Conservation (phyloP, 2,888 invertebrate species). For the Hemaris fuciformis region DNA sequence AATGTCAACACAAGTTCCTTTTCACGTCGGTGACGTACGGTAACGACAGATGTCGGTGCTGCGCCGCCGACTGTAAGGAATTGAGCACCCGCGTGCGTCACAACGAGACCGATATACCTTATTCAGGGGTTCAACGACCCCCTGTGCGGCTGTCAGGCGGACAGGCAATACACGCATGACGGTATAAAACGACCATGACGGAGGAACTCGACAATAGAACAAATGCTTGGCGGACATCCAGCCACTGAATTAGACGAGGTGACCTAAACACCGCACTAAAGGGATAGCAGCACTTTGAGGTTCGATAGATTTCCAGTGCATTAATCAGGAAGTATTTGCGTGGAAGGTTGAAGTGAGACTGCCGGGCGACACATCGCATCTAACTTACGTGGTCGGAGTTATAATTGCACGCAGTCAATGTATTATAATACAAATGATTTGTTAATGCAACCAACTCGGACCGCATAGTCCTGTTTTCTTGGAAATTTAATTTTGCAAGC, state of each 20-base stretch:
- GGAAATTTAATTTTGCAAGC: background rate
- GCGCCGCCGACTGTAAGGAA: conserved; percentile 39
- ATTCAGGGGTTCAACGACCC: conserved; percentile 65
- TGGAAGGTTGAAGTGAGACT: conserved; percentile 3
- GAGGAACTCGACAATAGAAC: conserved; percentile 68
- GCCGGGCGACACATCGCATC: background rate
- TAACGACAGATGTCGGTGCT: conserved; percentile 11
- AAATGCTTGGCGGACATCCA: conserved; percentile 74
- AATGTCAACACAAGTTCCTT: conserved; percentile 24
- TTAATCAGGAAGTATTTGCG: background rate
- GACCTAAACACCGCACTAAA: conserved; percentile 40
- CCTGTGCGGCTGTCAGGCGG: conserved; percentile 37
- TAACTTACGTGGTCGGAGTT: background rate
- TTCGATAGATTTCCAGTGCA: background rate
- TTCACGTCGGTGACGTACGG: conserved; percentile 16
- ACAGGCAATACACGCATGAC: conserved; percentile 53
- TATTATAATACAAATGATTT: background rate
- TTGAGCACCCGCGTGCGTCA: conserved; percentile 50
- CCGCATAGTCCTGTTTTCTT: background rate
- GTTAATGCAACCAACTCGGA: background rate
- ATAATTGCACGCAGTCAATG: background rate
- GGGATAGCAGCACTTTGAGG: conserved; percentile 9
- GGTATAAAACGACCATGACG: conserved; percentile 61
- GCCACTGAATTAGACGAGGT: conserved; percentile 68
- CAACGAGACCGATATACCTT: conserved; percentile 51